Percentiles rank a stretch among this genome's conserved stretches.
phyloP scores from a whole-genome alignment of 2,113 vertebrate genomes.

The Psittacus erithacus region DNA sequence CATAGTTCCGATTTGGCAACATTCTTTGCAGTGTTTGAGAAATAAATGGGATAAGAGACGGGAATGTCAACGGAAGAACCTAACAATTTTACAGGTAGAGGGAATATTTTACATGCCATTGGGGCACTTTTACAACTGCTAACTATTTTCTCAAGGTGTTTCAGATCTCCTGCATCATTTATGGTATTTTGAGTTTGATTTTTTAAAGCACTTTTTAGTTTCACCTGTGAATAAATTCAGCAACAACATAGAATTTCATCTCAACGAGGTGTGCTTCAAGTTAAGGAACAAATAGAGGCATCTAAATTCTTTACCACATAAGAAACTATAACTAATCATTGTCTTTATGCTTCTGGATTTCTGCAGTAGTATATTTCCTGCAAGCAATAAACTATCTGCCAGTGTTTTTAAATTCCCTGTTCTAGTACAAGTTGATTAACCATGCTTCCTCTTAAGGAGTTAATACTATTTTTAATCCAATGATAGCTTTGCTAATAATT shows the following conservation, averaged over 20 bases:
- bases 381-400: background rate
- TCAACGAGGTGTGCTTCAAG: background rate
- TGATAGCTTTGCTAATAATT: constrained; percentile 12
- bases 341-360: background rate
- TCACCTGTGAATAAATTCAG: background rate
- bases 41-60: background rate
- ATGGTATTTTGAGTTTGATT: background rate
- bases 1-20: constrained; percentile 7
- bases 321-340: background rate
- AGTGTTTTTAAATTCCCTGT: background rate
- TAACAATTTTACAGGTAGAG: background rate
- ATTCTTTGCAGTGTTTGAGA: background rate
- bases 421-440: background rate
- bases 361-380: background rate
- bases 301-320: background rate
- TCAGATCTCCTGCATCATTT: background rate
- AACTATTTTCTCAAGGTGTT: background rate
- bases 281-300: background rate
- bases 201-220: background rate
- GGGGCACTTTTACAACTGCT: background rate
- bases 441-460: background rate
- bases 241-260: background rate
- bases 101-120: background rate
- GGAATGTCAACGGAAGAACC: background rate
- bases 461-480: constrained; percentile 27